A percentile compares a stretch with the other conserved stretches of the same genome.
Conservation (phyloP, 2,113 vertebrate species). For the Sarotherodon lohbergeri region DNA sequence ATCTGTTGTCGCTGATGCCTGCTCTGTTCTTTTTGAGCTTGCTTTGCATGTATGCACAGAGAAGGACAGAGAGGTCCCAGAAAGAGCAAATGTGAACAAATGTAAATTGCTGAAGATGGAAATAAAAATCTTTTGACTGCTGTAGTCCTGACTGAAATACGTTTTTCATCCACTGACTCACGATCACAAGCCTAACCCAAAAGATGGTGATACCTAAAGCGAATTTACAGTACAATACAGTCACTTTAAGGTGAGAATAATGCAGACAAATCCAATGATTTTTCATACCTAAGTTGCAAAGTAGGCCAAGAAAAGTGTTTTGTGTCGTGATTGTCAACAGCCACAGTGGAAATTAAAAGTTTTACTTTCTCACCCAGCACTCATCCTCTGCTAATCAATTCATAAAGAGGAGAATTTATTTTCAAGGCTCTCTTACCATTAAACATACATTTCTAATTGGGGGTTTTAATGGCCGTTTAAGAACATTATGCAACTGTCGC, state of each 20-base stretch:
- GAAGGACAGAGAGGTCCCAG: neutral
- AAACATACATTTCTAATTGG: neutral
- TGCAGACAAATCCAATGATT: neutral
- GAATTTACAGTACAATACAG: neutral
- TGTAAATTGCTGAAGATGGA: neutral
- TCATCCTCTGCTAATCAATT: neutral
- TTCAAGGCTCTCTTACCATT: neutral
- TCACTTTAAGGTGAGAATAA: neutral
- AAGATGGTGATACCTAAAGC: neutral
- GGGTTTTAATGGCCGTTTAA: neutral
- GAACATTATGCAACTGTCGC: neutral
- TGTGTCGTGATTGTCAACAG: neutral
- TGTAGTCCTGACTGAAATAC: neutral
- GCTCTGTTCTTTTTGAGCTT: neutral
- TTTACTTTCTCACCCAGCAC: neutral
- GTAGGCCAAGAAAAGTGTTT: neutral
- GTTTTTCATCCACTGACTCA: neutral
- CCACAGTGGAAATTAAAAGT: neutral
- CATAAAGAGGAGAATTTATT: neutral
- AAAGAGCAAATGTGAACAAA: neutral
- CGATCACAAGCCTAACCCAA: neutral
- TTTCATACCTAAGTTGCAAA: neutral
- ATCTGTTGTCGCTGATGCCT: neutral
- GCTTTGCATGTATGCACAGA: neutral
- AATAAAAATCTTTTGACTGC: neutral